Conservation (phyloP, 2,888 invertebrate genomes). For the Opisthograptis luteolata region DNA sequence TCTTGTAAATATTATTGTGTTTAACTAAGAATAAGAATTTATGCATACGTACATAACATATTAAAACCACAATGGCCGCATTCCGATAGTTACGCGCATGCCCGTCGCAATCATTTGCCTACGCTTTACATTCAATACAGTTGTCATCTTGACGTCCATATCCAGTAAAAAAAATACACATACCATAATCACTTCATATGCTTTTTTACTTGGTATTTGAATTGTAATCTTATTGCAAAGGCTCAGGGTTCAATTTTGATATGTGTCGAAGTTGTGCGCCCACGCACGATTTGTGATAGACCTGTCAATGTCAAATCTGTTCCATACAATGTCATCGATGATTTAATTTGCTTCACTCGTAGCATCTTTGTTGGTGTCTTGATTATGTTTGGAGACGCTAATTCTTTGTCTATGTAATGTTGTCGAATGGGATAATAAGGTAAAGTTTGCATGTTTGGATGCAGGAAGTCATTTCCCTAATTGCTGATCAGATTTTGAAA, state of each 20-base stretch:
- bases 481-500: too few relatives aligned
- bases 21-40: too few relatives aligned
- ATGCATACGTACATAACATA: too few relatives aligned
- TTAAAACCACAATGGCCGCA: neutral
- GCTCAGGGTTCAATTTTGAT: conserved; percentile 4
- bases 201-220: neutral
- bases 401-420: too few relatives aligned
- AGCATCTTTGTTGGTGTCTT: conserved; percentile 4
- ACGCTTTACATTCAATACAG: conserved; percentile 32
- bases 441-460: too few relatives aligned
- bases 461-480: too few relatives aligned
- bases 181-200: neutral
- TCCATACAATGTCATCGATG: conserved; percentile 19
- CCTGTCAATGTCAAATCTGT: conserved; percentile 34
- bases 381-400: too few relatives aligned
- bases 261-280: conserved; percentile 12
- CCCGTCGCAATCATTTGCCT: conserved; percentile 20
- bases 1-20: too few relatives aligned
- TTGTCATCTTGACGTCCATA: conserved; percentile 28
- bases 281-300: conserved; percentile 22
- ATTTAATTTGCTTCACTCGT: conserved; percentile 12
- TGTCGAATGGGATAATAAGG: neutral
- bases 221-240: neutral
- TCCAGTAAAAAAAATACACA: conserved; percentile 6
- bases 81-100: conserved; percentile 14